A percentile compares a stretch with the other conserved stretches of the same genome.
Conservation (phyloP, 2,888 invertebrate species). For the Linnaemya tessellans region DNA sequence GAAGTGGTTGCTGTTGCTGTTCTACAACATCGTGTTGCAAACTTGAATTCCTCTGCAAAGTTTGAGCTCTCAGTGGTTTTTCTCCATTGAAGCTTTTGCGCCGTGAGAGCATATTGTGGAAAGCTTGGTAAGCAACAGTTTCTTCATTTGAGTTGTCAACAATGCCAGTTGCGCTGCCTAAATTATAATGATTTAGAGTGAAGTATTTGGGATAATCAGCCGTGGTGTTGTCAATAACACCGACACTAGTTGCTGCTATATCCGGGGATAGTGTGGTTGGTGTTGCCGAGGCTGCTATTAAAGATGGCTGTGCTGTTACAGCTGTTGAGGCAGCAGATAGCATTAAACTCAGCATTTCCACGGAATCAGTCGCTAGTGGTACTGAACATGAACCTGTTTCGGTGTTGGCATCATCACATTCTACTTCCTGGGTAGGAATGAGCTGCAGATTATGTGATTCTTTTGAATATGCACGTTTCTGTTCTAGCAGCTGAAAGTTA, state of each 20-base stretch:
- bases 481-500: conserved; percentile 16
- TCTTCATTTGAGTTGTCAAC: conserved; percentile 69
- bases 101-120: conserved; percentile 76
- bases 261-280: conserved; percentile 55
- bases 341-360: conserved; percentile 81
- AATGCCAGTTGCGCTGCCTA: conserved; percentile 8
- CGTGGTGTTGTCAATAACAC: conserved; percentile 29
- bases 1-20: conserved; percentile 28
- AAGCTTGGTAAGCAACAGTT: conserved; percentile 82
- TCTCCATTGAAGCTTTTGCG: conserved; percentile 79
- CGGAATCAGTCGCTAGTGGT: conserved; percentile 79
- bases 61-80: conserved; percentile 70
- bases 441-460: neutral
- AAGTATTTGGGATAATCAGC: conserved; percentile 60
- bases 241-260: conserved; percentile 74
- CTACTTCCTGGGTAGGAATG: conserved; percentile 19
- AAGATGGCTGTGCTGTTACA: conserved; percentile 74
- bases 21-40: conserved; percentile 67
- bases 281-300: conserved; percentile 67
- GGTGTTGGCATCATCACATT: conserved; percentile 79
- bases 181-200: conserved; percentile 56
- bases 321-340: conserved; percentile 80
- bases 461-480: conserved; percentile 29
- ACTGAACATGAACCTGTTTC: conserved; percentile 82
- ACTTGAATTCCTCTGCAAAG: conserved; percentile 70